Evolutionary conservation across 2,888 invertebrate species (phyloP), one percentile per base, ranked within the genome.

Genomic region (Lysandra coridon): DNA sequence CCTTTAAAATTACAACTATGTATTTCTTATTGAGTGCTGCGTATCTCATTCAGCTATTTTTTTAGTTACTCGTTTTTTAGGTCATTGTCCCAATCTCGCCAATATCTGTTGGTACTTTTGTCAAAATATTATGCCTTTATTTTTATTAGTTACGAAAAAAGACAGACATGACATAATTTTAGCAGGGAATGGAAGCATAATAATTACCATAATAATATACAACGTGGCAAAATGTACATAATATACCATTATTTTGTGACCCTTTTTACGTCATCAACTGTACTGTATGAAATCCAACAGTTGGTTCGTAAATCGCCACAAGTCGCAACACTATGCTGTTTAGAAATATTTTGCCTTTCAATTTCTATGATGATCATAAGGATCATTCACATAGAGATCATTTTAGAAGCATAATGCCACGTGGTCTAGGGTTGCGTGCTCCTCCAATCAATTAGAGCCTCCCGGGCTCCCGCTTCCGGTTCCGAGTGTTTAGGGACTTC

Each of bases 401-500:
- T 57, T 57, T 57, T 14, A 12, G 57, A 57, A 57, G 12, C 4
- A 17, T 57, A 57, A 57, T 57, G 49, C 10, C 49, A 49, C 0
- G 17, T 57, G 57, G 57, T 57, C 57, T 86, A 90, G 90, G 90
- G 91, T 89, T 89, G 86, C 86, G 85, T 85, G 85, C 87, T 82
- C 87, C 88, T 85, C 85, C 92, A 93, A 93, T 94, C 93, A 94
- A 94, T 94, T 94, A 94, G 87, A 85, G 87, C 88, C 89, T 90
- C 88, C 88, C 69, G 30, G 64, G 33, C 69, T 90, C 88, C 88
- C 88, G 89, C 90, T 92, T 92, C 93, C 93, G 92, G 86, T 91
- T 91, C 91, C 92, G 91, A 92, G 88, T 91, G 92, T 92, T 92
- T 92, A 93, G 90, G 88, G 86, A 90, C 92, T 90, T 94, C 93